phyloP scores from a whole-genome alignment of 2,113 vertebrate species.

The Nothoprocta pentlandii region DNA sequence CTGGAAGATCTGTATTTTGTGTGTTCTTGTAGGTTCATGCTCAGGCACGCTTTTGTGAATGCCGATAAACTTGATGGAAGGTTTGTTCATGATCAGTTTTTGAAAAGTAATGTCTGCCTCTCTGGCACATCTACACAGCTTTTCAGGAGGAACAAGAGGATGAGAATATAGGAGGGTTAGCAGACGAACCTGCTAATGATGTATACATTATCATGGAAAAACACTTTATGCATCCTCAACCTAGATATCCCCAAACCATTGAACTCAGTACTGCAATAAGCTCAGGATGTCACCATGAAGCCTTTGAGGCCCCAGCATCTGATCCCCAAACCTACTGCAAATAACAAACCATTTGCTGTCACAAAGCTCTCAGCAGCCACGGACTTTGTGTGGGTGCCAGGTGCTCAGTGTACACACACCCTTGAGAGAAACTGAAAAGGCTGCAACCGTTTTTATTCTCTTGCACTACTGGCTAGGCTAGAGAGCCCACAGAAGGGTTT shows the following conservation, averaged over 20 bases:
- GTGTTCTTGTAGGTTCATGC: not conserved
- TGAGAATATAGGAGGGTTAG: not conserved
- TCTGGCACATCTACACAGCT: not conserved
- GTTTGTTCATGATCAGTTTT: not conserved
- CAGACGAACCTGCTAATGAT: not conserved
- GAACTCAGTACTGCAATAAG: not conserved
- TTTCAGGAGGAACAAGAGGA: not conserved
- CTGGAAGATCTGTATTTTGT: not conserved
- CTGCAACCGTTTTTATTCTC: not conserved
- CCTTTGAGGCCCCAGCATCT: not conserved
- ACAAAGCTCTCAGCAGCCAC: not conserved
- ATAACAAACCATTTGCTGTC: not conserved
- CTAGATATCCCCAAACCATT: not conserved
- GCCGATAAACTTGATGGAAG: not conserved
- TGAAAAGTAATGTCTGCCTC: not conserved
- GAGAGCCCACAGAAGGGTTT: not conserved
- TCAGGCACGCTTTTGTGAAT: not conserved
- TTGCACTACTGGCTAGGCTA: not conserved
- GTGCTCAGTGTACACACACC: not conserved
- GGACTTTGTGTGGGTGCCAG: not conserved
- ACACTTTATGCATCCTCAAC: fast-evolving
- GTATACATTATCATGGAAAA: too few relatives aligned
- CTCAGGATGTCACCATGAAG: fast-evolving
- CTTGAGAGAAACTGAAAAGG: not conserved
- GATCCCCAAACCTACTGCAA: not conserved